phyloP scores from a whole-genome alignment of 2,113 vertebrate species.

The Motacilla tschutschensis region DNA sequence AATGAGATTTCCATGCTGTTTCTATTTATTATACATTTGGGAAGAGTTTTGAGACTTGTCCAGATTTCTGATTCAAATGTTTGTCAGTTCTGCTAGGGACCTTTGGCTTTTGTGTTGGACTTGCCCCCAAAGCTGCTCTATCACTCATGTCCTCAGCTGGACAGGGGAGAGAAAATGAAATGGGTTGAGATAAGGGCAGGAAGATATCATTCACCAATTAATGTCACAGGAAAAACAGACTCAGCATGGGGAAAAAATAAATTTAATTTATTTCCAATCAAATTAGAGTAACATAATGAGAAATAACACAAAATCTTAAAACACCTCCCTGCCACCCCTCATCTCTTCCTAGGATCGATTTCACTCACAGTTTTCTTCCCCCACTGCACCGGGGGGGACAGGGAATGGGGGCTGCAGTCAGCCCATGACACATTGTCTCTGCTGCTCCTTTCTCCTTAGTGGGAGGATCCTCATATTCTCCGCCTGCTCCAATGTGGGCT shows the following conservation, averaged over 20 bases:
- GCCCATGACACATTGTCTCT: not conserved
- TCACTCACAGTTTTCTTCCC: not conserved
- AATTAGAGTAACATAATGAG: not conserved
- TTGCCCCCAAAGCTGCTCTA: accelerated
- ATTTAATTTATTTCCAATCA: not conserved
- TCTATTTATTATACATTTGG: not conserved
- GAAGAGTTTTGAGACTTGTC: not conserved
- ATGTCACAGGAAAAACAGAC: not conserved
- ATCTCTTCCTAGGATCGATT: not conserved
- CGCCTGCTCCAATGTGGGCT: not conserved
- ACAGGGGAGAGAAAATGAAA: not conserved
- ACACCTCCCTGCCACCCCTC: accelerated
- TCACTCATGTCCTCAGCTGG: not conserved
- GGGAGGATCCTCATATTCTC: not conserved
- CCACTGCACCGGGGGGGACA: accelerated
- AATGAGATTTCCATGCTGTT: not conserved
- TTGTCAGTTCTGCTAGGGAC: not conserved
- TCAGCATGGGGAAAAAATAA: not conserved
- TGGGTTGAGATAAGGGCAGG: not conserved
- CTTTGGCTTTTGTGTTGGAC: not conserved
- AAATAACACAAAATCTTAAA: not conserved
- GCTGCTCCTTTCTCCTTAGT: not conserved
- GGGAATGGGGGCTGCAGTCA: not conserved
- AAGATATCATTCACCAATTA: not conserved
- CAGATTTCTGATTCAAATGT: not conserved